Percentiles rank a stretch among this genome's conserved stretches.
Conservation (phyloP, 92 coral and sea anemone genomes). For the Porites lobata region DNA sequence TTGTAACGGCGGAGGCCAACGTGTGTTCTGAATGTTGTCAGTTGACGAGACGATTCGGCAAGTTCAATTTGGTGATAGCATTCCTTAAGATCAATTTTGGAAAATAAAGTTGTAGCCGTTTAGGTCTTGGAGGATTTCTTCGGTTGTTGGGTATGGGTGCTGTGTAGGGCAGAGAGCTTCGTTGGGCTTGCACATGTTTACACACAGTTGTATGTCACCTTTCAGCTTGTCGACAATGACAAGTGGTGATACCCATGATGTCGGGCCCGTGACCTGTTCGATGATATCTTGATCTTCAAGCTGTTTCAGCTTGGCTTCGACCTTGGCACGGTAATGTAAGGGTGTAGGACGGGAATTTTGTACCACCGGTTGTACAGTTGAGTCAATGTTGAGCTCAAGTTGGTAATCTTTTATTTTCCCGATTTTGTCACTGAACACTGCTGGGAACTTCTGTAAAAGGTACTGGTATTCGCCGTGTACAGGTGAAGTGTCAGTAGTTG, state of each 20-base stretch:
- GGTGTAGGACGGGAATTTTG: constrained; percentile 67
- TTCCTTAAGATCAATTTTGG: constrained; percentile 67
- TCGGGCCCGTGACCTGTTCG: constrained; percentile 64
- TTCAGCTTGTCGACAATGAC: constrained; percentile 68
- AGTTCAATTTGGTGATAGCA: constrained; percentile 75
- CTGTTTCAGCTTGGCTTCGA: constrained; percentile 60
- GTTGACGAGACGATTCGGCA: constrained; percentile 57
- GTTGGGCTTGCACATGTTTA: constrained; percentile 67
- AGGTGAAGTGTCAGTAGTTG: constrained; percentile 23
- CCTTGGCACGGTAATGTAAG: constrained; percentile 55
- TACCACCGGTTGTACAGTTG: constrained; percentile 59
- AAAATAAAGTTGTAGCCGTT: constrained; percentile 67
- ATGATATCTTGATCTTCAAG: constrained; percentile 63
- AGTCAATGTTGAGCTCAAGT: constrained; percentile 63
- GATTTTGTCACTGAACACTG: constrained; percentile 49
- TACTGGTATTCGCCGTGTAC: constrained; percentile 26
- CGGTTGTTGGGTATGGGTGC: constrained; percentile 70
- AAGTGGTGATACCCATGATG: constrained; percentile 77
- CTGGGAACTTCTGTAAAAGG: constrained; percentile 40
- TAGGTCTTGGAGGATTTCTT: constrained; percentile 57
- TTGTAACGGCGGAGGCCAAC: constrained; percentile 67
- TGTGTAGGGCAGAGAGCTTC: constrained; percentile 57
- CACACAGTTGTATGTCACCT: constrained; percentile 66
- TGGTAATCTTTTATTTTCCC: constrained; percentile 60
- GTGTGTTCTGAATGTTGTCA: constrained; percentile 68